phyloP scores from a whole-genome alignment of 2,113 vertebrate species.

The Hydrochoerus hydrochaeris region DNA sequence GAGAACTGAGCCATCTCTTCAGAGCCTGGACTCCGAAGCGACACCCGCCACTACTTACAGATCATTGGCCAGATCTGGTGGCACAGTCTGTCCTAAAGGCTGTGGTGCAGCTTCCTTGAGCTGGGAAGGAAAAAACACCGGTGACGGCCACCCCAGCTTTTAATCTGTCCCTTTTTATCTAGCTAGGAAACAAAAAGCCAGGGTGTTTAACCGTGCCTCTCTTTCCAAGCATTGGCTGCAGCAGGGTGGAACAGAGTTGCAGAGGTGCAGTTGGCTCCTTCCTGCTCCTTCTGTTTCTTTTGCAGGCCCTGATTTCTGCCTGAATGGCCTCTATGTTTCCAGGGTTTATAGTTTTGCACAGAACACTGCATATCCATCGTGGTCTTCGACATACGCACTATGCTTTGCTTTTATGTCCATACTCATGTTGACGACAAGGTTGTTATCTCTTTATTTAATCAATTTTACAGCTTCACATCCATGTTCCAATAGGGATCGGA shows the following conservation, averaged over 20 bases:
- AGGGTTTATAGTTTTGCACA: neutral
- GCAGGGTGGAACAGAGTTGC: neutral
- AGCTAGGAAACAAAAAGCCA: neutral
- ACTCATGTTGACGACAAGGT: neutral
- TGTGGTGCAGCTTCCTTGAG: neutral
- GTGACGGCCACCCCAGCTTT: neutral
- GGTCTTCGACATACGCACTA: fast-evolving
- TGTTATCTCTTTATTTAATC: neutral
- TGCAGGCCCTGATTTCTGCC: neutral
- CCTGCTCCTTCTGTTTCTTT: neutral
- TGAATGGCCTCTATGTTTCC: neutral
- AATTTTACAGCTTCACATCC: fast-evolving
- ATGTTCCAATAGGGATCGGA: neutral
- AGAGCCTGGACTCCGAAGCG: neutral
- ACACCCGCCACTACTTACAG: neutral
- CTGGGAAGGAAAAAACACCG: no score
- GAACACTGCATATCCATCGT: neutral
- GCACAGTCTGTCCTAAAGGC: neutral
- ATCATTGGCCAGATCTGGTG: neutral
- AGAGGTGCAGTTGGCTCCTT: neutral
- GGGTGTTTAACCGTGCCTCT: neutral
- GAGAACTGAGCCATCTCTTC: neutral
- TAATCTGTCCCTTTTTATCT: neutral
- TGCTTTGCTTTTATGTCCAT: neutral
- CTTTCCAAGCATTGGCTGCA: neutral